Evolutionary conservation across 2,888 invertebrate genomes (phyloP), one percentile per base, ranked within the genome.

Genomic region (Apocheima hispidaria): DNA sequence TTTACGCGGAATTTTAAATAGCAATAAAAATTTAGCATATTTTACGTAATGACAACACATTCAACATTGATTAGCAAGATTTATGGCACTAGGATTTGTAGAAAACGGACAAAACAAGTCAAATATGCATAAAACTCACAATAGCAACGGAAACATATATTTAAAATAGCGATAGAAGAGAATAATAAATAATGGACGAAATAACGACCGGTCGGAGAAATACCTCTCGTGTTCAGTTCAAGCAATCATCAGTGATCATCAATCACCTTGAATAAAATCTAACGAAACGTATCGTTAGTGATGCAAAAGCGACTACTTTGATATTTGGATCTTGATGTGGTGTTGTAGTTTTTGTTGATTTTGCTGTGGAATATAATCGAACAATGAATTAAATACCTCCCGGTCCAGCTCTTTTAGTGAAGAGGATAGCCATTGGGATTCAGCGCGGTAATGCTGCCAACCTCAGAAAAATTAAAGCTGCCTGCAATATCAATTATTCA

Each of bases 191-290:
- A 51, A 51, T 51, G 2, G 38, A 2, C 51, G 28, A 28, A 40
- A 28, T 40, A 57, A 46, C 30, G 33, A 46, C 46, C 20, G 20
- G 46, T 20, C 46, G 28, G 30, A 46, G 46, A 46, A 49, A 56
- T 49, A 40, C 18, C 33, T 58, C 26, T 33, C 44, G 51, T 50
- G 50, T 60, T 56, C 48, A 40, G 54, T 21, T 33, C 35, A 28
- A 44, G 41, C 58, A 57, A 60, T 63, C 54, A 64, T 69, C 62
- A 60, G 46, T 46, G 43, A 61, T 64, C 63, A 64, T 68, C 64
- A 55, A 70, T 71, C 70, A 71, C 40, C 14, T 28, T 28, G 21
- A 70, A 70, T 71, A 66, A 46, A 52, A 71, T 71, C 69, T 64
- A 66, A 69, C 60, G 69, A 69, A 70, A 71, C 63, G 64, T 60